Evolutionary conservation across 2,113 vertebrate genomes (phyloP), one percentile per base, ranked within the genome.

Genomic region (Saccopteryx leptura): DNA sequence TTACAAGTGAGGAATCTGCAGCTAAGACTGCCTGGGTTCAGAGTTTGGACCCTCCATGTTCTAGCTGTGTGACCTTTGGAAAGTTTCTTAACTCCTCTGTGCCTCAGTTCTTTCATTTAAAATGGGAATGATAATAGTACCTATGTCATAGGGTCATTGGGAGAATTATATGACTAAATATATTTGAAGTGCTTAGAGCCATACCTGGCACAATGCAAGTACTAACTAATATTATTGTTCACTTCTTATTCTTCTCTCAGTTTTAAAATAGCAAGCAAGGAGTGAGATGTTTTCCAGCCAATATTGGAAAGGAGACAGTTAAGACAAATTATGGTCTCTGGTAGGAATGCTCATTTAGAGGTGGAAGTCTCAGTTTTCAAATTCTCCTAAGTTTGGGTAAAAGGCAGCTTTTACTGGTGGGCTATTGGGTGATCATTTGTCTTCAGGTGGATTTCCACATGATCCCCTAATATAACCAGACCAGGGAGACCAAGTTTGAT

Each of bases 261-360:
- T 72, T 74, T 87, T 90, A 69, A 33, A 76, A n/a, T 12, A 84
- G 78, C 80, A 92, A 89, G 56, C 31, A 85, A 76, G 28, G 75
- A 72, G 2, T 26, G 17, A 54, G 21, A 39, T 6, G 26, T 60
- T 26, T 65, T 46, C 33, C n/a, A 80, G 78, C 7, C 24, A 14
- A 56, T 48, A 31, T 39, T 18, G 56, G 80, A 79, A 80, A 83
- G 54, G 65, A 69, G 13, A 71, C 17, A 19, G 39, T 79, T 50
- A 76, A 56, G 75, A 46, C 15, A 50, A n/a, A 50, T 46, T 17
- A 65, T 10, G 68, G 31, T 86, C 15, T 75, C 31, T 58, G 82
- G 68, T 60, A 71, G 24, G 58, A 69, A 26, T 50, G 24, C 17
- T 82, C 18, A 60, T 50, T 76, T 68, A n/a, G 24, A 12, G 54